Evolutionary conservation across 2,888 invertebrate genomes (phyloP).

Genomic region (Neoitamus cyanurus): DNA sequence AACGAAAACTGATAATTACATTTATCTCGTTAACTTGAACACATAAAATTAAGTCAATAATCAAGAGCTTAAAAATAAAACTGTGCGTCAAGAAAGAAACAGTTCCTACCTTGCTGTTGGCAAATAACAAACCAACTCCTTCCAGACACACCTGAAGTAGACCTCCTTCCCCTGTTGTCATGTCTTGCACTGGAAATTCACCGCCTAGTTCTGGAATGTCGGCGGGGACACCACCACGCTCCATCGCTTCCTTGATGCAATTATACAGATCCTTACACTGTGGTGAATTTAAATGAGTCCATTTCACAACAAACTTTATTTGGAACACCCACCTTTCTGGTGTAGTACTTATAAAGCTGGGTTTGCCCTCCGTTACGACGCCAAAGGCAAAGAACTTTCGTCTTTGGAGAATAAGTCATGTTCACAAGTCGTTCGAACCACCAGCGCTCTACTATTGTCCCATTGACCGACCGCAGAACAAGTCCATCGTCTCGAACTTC

Average conservation of each 20-base stretch:
- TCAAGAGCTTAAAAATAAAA: constrained; percentile 26
- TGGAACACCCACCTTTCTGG: constrained; percentile 83
- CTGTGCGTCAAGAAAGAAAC: constrained; percentile 52
- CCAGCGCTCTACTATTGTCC: constrained; percentile 94
- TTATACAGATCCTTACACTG: constrained; percentile 98
- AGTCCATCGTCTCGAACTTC: constrained; percentile 97
- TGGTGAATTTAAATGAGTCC: not conserved
- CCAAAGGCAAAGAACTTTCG: constrained; percentile 97
- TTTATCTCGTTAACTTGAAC: constrained; percentile 20
- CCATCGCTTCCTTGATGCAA: constrained; percentile 99
- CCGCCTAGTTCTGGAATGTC: constrained; percentile 75
- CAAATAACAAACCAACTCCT: constrained; percentile 98
- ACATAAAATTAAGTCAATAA: constrained; percentile 25
- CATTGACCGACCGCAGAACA: constrained; percentile 82
- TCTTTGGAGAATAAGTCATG: constrained; percentile 99
- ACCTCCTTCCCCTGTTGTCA: constrained; percentile 96
- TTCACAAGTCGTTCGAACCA: constrained; percentile 99
- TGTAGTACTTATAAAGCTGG: constrained; percentile 97
- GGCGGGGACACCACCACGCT: constrained; percentile 78
- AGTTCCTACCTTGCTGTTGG: constrained; percentile 95
- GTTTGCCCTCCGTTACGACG: constrained; percentile 93
- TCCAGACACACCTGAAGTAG: constrained; percentile 99
- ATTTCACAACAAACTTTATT: not conserved
- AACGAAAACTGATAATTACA: constrained; percentile 13
- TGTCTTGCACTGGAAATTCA: constrained; percentile 98